Percentiles rank a stretch among this genome's conserved stretches.
These are phyloP conservation scores for Hypocryptadius cinnamomeus DNA, from an alignment of 2,113 vertebrate species.

Conservation along the genomic window DNA sequence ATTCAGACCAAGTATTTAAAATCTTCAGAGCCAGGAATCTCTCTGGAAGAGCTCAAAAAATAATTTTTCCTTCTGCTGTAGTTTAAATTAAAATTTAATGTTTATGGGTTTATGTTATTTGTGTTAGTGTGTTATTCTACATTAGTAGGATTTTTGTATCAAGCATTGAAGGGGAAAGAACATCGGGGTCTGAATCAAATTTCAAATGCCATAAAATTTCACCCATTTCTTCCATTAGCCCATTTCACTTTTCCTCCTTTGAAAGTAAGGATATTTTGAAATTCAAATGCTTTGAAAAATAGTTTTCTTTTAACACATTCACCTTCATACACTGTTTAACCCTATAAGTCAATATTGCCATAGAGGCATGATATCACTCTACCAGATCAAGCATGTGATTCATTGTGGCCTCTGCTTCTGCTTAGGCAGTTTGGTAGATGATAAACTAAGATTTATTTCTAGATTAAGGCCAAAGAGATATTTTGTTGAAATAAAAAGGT, in stretches of 20 bases:
- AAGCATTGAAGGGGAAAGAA: background rate
- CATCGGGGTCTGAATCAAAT: background rate
- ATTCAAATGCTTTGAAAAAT: background rate
- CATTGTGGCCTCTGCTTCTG: background rate
- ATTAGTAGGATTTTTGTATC: background rate
- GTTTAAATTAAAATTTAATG: background rate
- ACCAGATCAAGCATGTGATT: background rate
- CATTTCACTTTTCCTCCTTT: background rate
- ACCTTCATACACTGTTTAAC: background rate
- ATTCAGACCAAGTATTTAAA: background rate
- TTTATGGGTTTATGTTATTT: background rate
- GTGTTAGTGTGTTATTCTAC: background rate
- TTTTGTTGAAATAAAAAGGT: constrained; percentile 8
- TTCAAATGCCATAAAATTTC: background rate
- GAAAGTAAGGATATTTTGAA: background rate
- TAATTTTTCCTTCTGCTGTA: background rate
- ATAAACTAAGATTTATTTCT: background rate
- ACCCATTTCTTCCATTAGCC: background rate
- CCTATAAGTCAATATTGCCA: background rate
- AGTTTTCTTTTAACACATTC: background rate
- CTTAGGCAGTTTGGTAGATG: constrained; percentile 11
- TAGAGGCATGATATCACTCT: background rate
- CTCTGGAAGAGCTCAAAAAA: background rate
- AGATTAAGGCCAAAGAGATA: background rate
- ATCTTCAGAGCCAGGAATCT: background rate